These are phyloP conservation scores for Ptiloglossa arizonensis DNA, from an alignment of 1,140 invertebrate species.

Conservation along the genomic window DNA sequence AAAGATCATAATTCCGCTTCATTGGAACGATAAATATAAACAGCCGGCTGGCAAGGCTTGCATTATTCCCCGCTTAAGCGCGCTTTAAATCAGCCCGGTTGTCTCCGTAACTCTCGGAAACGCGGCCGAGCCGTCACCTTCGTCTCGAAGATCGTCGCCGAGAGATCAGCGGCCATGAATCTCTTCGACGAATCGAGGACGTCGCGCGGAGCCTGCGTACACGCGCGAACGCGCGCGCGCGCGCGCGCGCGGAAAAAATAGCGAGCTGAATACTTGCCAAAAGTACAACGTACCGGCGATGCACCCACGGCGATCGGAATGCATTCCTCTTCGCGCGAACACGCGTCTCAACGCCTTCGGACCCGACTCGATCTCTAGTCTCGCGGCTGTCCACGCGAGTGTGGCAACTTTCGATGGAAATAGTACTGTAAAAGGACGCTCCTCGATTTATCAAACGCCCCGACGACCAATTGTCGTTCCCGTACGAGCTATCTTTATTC, in stretches of 20 bases:
- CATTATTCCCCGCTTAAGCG: conserved; percentile 57
- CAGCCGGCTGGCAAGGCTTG: conserved; percentile 27
- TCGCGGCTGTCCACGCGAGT: no score
- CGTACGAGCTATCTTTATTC: no score
- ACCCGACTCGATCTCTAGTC: no score
- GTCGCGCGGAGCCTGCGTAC: conserved; percentile 4
- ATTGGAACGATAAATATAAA: conserved; percentile 65
- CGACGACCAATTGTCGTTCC: no score
- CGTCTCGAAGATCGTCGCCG: conserved; percentile 49
- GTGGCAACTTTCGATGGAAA: no score
- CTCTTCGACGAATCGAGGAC: conserved; percentile 55
- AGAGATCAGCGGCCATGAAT: conserved; percentile 58
- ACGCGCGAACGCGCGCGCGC: conserved; percentile 8
- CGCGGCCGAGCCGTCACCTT: conserved; percentile 57
- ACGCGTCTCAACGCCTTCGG: not conserved
- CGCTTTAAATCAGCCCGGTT: conserved; percentile 56
- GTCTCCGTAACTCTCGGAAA: conserved; percentile 60
- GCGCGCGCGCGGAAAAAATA: conserved; percentile 52
- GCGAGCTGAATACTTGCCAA: conserved; percentile 55
- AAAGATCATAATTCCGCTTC: conserved; percentile 52
- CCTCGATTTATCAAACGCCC: no score
- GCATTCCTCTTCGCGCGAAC: not conserved
- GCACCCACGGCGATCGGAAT: conserved; percentile 6
- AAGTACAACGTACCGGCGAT: conserved; percentile 32
- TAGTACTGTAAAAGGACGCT: no score